Evolutionary conservation across 2,797 vertebrate genomes (phyloP).

Genomic region (Enteromius argenteus): DNA sequence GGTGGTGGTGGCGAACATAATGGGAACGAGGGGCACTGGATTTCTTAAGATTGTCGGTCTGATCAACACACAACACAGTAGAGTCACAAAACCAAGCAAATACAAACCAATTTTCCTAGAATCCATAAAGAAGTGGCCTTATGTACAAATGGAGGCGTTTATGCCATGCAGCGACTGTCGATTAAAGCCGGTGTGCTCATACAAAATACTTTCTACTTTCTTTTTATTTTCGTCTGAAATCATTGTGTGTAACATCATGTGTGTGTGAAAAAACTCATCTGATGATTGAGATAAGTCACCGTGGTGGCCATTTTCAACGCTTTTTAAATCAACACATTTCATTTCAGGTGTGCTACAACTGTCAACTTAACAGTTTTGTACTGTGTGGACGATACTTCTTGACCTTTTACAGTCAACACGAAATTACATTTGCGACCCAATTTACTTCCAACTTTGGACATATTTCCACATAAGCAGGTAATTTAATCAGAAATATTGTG

Average conservation of each 20-base stretch:
- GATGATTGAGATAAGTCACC: slow-evolving; percentile 18
- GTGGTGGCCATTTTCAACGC: not conserved
- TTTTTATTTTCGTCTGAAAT: too few relatives aligned
- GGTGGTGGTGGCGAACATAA: slow-evolving; percentile 69
- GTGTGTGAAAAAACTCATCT: not conserved
- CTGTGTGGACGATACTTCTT: not conserved
- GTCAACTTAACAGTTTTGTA: not conserved
- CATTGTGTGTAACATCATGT: slow-evolving; percentile 5
- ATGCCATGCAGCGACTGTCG: slow-evolving; percentile 21
- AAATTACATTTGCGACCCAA: not conserved
- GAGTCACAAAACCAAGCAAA: slow-evolving; percentile 40
- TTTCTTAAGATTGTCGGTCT: slow-evolving; percentile 72
- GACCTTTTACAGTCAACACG: slow-evolving; percentile 24
- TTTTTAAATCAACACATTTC: slow-evolving; percentile 2
- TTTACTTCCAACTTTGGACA: not conserved
- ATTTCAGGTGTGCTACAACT: not conserved
- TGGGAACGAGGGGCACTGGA: slow-evolving; percentile 60
- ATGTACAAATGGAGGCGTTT: slow-evolving; percentile 35
- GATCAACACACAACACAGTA: slow-evolving; percentile 65
- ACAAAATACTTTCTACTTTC: slow-evolving; percentile 30
- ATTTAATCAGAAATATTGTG: not conserved
- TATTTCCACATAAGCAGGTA: not conserved
- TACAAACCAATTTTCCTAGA: slow-evolving; percentile 33
- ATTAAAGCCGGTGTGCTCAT: slow-evolving; percentile 4
- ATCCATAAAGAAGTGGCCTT: slow-evolving; percentile 18